A percentile compares a stretch with the other conserved stretches of the same genome.
Conservation (phyloP, 2,797 vertebrate genomes). For the Anabacerthia variegaticeps region DNA sequence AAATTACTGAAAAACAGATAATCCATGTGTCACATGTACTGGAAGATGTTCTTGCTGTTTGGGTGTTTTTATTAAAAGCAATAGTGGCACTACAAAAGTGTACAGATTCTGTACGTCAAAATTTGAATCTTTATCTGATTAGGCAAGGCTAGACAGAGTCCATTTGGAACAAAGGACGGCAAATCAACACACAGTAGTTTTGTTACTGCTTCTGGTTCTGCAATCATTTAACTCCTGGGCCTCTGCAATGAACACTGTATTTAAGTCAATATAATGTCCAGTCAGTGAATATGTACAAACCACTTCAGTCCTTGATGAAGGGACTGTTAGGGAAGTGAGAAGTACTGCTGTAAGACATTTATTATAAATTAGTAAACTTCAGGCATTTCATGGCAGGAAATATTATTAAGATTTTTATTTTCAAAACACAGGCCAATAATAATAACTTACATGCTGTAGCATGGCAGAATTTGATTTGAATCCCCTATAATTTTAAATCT, state of each 20-base stretch:
- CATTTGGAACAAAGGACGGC: rapidly evolving
- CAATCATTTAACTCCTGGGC: not conserved
- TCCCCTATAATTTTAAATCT: not conserved
- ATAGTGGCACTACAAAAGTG: not conserved
- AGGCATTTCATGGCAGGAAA: not conserved
- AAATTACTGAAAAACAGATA: not conserved
- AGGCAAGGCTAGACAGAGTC: not conserved
- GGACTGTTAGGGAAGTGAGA: not conserved
- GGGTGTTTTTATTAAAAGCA: not conserved
- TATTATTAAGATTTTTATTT: not conserved
- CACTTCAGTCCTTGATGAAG: not conserved
- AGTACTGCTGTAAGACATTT: not conserved
- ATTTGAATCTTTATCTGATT: not conserved
- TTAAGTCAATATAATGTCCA: not conserved
- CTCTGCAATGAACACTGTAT: not conserved
- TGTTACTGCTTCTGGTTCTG: not conserved
- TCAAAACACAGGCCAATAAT: not conserved
- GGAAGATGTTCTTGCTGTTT: not conserved
- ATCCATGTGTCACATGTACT: not conserved
- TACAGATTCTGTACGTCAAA: not conserved
- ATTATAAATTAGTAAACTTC: not conserved
- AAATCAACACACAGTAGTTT: not conserved
- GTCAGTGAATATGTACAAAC: not conserved
- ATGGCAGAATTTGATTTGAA: not conserved
- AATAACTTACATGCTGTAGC: not conserved